Base-by-base conservation (phyloP, 37 sponge, comb jelly and placozoan species). In the Geodia barretti region DNA sequence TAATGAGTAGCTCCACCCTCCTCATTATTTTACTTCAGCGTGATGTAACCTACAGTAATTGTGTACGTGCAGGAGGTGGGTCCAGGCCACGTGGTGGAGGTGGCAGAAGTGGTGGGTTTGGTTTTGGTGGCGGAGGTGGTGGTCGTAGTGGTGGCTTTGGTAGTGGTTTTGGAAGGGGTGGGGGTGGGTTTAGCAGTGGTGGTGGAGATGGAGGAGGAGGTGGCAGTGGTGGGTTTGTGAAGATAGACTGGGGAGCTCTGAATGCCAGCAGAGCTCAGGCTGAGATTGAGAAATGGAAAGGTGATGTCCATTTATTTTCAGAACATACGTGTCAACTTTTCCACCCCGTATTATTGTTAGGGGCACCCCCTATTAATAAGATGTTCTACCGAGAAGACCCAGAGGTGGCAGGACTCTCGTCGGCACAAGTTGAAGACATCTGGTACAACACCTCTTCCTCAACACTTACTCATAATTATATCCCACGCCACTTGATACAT, bases 341-440 rank as follows among this genome's bases (percentile, higher is more conserved):
- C n/a, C n/a, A n/a, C n/a, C n/a, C n/a, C n/a, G n/a, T n/a, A n/a
- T n/a, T n/a, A n/a, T n/a, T n/a, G n/a, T n/a, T n/a, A 82, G 96
- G 85, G 3, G 63, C 88, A 23, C 86, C 87, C 34, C 67, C 83
- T 26, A 74, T 95, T 26, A 70, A 78, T 29, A 95, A 95, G 79
- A 39, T 84, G 39, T 95, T 95, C 60, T 95, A 95, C 39, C 26
- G 28, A 71, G 93, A 92, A 41, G 87, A 89, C 36, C 81, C 87
- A 4, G 62, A 64, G 21, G 88, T 92, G 2, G 79, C 77, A 47
- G 62, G 40, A 3, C 64, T 86, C 76, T 75, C 83, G 1, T 23
- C 31, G 1, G 32, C 20, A 31, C 84, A 92, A 37, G 93, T 87
- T 19, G 80, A 74, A 4, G 60, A 67, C 24, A 84, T 92, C 77